These are phyloP conservation scores for Panagrolaimus sp. DNA, from an alignment of 1,140 invertebrate species.

Conservation along the genomic window DNA sequence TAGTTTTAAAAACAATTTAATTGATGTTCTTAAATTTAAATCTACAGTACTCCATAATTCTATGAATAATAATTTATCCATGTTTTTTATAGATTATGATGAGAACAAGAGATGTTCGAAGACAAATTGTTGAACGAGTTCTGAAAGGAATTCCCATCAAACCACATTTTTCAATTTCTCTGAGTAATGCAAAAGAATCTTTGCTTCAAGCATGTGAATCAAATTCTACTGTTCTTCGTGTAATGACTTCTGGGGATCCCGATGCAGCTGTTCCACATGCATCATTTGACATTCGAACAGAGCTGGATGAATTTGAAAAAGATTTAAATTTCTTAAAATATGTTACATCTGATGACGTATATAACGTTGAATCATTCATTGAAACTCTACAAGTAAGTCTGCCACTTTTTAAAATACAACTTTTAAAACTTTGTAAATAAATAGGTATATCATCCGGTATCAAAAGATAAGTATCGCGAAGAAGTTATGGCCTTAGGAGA, in stretches of 20 bases:
- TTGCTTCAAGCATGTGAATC: constrained; percentile 46
- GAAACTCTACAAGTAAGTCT: constrained; percentile 49
- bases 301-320: constrained; percentile 55
- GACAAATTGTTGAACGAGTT: constrained; percentile 57
- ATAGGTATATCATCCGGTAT: constrained; percentile 49
- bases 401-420: too few species aligned
- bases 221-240: constrained; percentile 31
- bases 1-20: too few species aligned
- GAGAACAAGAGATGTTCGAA: constrained; percentile 51
- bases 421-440: too few species aligned
- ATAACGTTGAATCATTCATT: constrained; percentile 54
- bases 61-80: too few species aligned
- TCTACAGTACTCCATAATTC: too few species aligned
- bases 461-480: constrained; percentile 59
- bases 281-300: constrained; percentile 52
- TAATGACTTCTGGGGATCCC: constrained; percentile 37
- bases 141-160: constrained; percentile 55
- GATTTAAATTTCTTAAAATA: constrained; percentile 53
- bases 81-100: constrained; percentile 38
- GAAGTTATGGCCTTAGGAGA: constrained; percentile 47
- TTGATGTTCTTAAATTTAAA: too few species aligned
- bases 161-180: constrained; percentile 52
- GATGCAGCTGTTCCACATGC: constrained; percentile 31
- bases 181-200: constrained; percentile 47
- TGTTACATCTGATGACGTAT: constrained; percentile 54